These are phyloP conservation scores for Congeria kusceri DNA, from an alignment of 2,888 invertebrate genomes.

Conservation along the genomic window DNA sequence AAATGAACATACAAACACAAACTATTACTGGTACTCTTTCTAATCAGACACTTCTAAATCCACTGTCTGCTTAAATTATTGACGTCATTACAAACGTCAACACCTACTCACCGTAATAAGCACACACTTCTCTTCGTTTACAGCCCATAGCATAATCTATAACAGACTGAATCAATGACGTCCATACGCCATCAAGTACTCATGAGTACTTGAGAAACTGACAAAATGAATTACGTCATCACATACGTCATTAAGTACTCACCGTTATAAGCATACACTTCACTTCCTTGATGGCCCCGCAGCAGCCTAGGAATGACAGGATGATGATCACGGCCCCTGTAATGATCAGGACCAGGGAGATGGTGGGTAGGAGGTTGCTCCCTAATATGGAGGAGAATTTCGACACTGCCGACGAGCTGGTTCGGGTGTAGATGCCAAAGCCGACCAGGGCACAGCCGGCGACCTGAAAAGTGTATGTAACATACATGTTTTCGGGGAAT, in stretches of 20 bases:
- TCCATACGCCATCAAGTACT: no score
- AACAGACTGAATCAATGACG: slow-evolving; percentile 92
- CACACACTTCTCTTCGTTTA: slow-evolving; percentile 97
- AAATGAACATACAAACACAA: no score
- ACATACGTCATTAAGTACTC: slow-evolving; percentile 82
- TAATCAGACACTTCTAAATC: no score
- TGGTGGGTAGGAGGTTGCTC: slow-evolving; percentile 94
- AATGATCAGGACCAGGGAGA: slow-evolving; percentile 93
- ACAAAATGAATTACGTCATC: no score
- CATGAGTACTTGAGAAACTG: no score
- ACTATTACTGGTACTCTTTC: no score
- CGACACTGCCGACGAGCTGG: slow-evolving; percentile 93
- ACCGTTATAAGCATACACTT: slow-evolving; percentile 97
- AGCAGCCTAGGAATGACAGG: slow-evolving; percentile 95
- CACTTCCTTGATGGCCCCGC: slow-evolving; percentile 97
- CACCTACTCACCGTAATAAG: slow-evolving; percentile 91
- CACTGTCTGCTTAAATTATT: no score
- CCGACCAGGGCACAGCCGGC: slow-evolving; percentile 87
- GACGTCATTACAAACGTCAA: no score
- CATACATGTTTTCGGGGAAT: neutral
- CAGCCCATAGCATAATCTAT: slow-evolving; percentile 97
- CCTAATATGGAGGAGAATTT: slow-evolving; percentile 89
- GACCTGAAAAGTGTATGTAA: slow-evolving; percentile 66
- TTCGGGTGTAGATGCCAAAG: slow-evolving; percentile 93
- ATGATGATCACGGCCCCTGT: slow-evolving; percentile 93